Conservation (phyloP, 2,888 invertebrate species). For the Hetaerina titia region DNA sequence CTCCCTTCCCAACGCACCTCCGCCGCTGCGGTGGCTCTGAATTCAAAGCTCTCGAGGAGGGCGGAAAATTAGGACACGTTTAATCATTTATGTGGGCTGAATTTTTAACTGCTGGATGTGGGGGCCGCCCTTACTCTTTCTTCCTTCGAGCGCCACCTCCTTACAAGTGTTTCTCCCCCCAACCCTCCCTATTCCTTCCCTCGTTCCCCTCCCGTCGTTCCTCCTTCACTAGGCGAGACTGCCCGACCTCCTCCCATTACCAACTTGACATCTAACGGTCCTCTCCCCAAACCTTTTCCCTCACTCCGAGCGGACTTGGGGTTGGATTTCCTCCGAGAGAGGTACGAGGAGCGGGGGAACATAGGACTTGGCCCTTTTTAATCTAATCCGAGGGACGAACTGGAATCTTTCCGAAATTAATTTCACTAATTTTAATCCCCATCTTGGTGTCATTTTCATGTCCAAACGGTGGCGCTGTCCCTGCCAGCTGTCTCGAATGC, state of each 20-base stretch:
- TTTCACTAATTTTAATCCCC: neutral
- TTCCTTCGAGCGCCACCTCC: neutral
- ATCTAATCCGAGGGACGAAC: neutral
- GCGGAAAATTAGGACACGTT: neutral
- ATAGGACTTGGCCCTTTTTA: neutral
- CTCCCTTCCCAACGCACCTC: neutral
- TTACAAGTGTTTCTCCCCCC: neutral
- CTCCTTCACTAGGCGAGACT: neutral
- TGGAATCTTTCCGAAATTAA: neutral
- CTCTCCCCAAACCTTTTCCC: neutral
- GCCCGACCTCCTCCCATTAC: neutral
- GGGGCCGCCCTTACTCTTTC: neutral
- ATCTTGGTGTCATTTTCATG: neutral
- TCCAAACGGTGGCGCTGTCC: neutral
- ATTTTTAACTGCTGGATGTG: slow-evolving; percentile 28
- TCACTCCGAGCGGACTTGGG: neutral
- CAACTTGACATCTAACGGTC: neutral
- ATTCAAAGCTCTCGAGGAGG: neutral
- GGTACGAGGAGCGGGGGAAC: neutral
- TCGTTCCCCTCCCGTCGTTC: neutral
- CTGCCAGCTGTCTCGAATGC: neutral
- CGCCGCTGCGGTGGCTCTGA: neutral
- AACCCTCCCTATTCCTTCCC: neutral
- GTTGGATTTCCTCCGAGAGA: neutral
- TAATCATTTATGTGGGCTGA: slow-evolving; percentile 33